Conservation (phyloP, 1,140 invertebrate species). For the Macrocentrus cingulum region DNA sequence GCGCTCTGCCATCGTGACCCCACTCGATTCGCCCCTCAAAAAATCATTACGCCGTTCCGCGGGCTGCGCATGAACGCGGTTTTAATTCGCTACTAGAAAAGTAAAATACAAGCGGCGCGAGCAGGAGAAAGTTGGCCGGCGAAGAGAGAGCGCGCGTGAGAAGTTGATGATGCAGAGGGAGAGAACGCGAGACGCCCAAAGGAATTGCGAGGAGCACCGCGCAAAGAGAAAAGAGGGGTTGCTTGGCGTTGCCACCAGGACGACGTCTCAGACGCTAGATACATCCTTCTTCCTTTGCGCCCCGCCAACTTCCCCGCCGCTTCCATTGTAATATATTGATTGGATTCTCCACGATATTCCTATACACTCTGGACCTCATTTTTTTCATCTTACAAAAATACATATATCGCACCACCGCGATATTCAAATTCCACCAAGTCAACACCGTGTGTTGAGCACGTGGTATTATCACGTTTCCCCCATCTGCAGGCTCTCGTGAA, state of each 20-base stretch:
- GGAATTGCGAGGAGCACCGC: background rate
- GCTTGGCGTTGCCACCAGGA: constrained; percentile 31
- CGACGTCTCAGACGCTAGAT: constrained; percentile 31
- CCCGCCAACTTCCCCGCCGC: constrained; percentile 34
- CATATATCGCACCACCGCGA: no score
- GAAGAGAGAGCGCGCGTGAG: constrained; percentile 16
- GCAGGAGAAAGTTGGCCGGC: constrained; percentile 31
- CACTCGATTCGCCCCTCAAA: constrained; percentile 61
- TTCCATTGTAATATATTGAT: constrained; percentile 61
- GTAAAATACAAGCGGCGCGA: constrained; percentile 56
- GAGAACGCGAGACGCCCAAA: constrained; percentile 18
- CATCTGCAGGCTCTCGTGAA: no score
- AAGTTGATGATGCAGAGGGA: constrained; percentile 19
- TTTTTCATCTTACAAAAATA: no score
- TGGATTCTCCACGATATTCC: constrained; percentile 46
- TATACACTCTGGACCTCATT: background rate
- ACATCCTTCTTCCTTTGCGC: constrained; percentile 32
- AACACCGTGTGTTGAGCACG: no score
- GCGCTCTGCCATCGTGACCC: constrained; percentile 39
- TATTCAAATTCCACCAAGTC: no score
- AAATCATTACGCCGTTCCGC: constrained; percentile 62
- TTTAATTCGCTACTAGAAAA: constrained; percentile 62
- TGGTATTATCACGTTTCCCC: no score
- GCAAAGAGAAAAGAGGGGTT: constrained; percentile 21
- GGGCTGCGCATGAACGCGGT: constrained; percentile 62